These are phyloP conservation scores for Plotosus lineatus DNA, from an alignment of 2,113 vertebrate genomes.

Conservation along the genomic window DNA sequence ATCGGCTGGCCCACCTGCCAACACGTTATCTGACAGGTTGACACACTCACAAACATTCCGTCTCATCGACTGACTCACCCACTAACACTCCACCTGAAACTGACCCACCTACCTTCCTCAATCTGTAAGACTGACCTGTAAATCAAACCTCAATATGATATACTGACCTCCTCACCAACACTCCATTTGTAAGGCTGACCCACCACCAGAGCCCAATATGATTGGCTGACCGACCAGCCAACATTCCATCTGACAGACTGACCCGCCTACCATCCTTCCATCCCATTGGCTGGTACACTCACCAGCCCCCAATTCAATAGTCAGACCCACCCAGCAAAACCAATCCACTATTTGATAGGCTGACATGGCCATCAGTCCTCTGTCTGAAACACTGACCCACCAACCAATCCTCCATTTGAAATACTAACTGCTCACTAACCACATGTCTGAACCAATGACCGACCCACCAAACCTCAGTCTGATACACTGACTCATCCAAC, in stretches of 20 bases:
- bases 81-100: not conserved
- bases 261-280: no score
- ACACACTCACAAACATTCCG: not conserved
- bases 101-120: not conserved
- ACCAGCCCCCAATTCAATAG: no score
- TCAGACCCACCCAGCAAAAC: no score
- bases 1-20: not conserved
- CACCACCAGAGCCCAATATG: not conserved
- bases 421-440: not conserved
- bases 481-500: not conserved
- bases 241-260: not conserved
- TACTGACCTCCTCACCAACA: not conserved
- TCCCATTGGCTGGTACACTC: no score
- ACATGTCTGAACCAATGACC: not conserved
- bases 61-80: not conserved
- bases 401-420: not conserved
- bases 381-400: not conserved
- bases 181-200: not conserved
- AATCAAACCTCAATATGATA: no score
- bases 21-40: not conserved
- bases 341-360: no score
- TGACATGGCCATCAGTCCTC: not conserved
- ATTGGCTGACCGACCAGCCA: not conserved
- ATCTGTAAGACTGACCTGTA: no score
- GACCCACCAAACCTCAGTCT: not conserved